phyloP scores from a whole-genome alignment of 2,888 invertebrate genomes.

The Plutella xylostella region DNA sequence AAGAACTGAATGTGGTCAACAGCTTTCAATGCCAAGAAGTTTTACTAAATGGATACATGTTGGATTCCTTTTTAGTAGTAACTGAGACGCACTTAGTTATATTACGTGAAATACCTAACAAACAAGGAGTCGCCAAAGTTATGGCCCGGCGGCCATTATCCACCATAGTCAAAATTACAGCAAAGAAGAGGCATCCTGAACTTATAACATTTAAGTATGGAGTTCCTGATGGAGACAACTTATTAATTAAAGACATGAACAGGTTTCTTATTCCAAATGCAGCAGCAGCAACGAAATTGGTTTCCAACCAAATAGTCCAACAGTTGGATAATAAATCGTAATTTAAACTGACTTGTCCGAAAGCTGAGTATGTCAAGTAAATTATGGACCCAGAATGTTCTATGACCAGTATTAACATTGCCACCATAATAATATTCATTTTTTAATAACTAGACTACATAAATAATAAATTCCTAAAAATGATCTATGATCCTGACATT shows the following conservation, averaged over 20 bases:
- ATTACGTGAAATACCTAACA: constrained; percentile 81
- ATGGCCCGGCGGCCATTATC: constrained; percentile 89
- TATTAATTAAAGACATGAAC: constrained; percentile 90
- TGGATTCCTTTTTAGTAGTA: constrained; percentile 88
- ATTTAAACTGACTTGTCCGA: too few species aligned
- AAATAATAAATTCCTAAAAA: too few species aligned
- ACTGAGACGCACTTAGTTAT: constrained; percentile 89
- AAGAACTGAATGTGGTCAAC: constrained; percentile 85
- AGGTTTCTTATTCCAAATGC: constrained; percentile 93
- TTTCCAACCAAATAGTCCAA: constrained; percentile 85
- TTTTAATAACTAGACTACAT: too few species aligned
- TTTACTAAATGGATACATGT: constrained; percentile 88
- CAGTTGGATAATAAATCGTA: constrained; percentile 47
- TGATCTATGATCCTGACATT: too few species aligned
- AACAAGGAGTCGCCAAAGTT: constrained; percentile 84
- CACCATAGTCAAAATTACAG: constrained; percentile 96
- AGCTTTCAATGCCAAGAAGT: constrained; percentile 94
- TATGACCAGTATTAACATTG: too few species aligned
- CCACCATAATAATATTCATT: too few species aligned
- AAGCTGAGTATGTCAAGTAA: too few species aligned
- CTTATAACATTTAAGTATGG: constrained; percentile 98
- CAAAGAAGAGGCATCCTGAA: constrained; percentile 94
- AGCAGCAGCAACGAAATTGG: constrained; percentile 87
- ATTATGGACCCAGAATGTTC: too few species aligned
- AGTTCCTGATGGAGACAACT: constrained; percentile 81